Percentiles rank a stretch among this genome's conserved stretches.
Evolutionary conservation across 2,797 vertebrate genomes (phyloP).

Genomic region (Halcyon smyrnensis): DNA sequence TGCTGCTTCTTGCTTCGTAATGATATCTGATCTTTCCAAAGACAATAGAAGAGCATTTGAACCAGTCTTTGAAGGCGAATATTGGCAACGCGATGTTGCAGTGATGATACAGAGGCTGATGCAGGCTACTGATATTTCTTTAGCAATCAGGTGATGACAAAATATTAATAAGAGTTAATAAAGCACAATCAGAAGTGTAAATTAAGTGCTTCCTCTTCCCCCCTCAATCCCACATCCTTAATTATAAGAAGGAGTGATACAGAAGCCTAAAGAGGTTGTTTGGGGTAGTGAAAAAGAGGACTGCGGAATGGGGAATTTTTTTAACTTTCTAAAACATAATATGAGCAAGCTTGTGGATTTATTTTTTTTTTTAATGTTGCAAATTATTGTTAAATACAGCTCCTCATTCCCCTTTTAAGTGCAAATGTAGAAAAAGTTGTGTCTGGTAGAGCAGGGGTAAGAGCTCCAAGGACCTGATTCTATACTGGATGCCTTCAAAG

Average conservation of each 20-base stretch:
- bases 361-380: background rate
- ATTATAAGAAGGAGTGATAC: background rate
- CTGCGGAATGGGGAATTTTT: background rate
- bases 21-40: background rate
- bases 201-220: background rate
- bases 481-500: slow-evolving; percentile 18
- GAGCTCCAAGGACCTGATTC: background rate
- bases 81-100: background rate
- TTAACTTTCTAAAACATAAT: background rate
- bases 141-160: background rate
- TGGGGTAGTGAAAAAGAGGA: background rate
- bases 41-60: background rate
- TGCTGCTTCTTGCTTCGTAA: background rate
- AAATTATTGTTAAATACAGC: background rate
- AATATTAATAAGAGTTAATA: background rate
- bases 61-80: background rate
- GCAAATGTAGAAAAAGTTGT: background rate
- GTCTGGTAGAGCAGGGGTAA: background rate
- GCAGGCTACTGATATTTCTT: background rate
- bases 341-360: background rate
- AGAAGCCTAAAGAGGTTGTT: background rate
- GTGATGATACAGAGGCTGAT: background rate
- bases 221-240: background rate
- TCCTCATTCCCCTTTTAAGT: background rate
- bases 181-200: background rate